phyloP scores from a whole-genome alignment of 2,113 vertebrate genomes.

The Callionymus lyra region DNA sequence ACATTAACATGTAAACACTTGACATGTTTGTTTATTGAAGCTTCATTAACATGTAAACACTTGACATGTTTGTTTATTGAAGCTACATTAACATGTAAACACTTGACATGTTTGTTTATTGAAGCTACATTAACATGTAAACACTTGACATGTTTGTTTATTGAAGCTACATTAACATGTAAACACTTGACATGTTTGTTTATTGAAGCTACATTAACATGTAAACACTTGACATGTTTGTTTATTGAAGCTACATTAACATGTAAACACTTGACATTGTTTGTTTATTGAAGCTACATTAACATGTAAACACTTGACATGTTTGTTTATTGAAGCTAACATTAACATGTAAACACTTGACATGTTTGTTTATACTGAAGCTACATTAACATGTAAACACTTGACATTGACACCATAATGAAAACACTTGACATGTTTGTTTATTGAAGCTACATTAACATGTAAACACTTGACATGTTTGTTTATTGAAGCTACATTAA shows the following conservation, averaged over 20 bases:
- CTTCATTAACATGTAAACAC: conserved; percentile 77
- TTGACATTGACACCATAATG: not conserved
- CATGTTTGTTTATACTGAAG: conserved; percentile 6
- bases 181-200: conserved; percentile 4
- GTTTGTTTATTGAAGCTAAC: not conserved
- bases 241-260: conserved; percentile 1
- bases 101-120: conserved; percentile 8
- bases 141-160: not conserved
- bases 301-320: conserved; percentile 71
- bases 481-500: conserved; percentile 1
- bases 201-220: conserved; percentile 69
- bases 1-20: conserved; percentile 1
- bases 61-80: not conserved
- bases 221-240: conserved; percentile 54
- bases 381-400: conserved; percentile 77
- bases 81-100: conserved; percentile 1
- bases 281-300: conserved; percentile 42
- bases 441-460: conserved; percentile 63
- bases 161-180: conserved; percentile 2
- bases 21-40: conserved; percentile 7
- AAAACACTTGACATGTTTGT: conserved; percentile 4
- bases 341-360: conserved; percentile 2
- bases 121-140: conserved; percentile 80
- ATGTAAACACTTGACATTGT: conserved; percentile 2
- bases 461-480: conserved; percentile 63